Evolutionary conservation across 30 jellyfish, hydroid and myxozoan genomes (phyloP), one percentile per base, ranked within the genome.

Genomic region (Pseudorhiza aurosa): DNA sequence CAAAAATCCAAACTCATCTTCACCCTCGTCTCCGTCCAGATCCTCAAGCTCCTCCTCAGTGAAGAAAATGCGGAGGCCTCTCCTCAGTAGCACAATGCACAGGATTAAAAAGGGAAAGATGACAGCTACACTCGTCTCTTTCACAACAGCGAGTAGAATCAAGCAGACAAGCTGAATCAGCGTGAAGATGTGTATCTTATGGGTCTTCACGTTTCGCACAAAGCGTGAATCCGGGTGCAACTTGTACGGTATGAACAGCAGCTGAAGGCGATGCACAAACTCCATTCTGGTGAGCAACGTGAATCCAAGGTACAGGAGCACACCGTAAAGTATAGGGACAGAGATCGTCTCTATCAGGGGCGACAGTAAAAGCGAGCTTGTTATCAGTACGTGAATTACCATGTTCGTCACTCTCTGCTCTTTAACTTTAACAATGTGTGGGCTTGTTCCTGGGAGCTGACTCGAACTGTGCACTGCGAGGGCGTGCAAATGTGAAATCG

Each of bases 351-450:
- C 88, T 45, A 89, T 85, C 81, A 81, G 56, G 7, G 97, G 97
- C 22, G 88, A 75, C 6, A 89, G 91, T 27, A 82, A 32, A 7
- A 89, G 83, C 35, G 97, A 89, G 30, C 90, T 53, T 17, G 82
- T 91, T 29, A 89, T 89, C 21, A 89, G 85, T 19, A 89, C 55
- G 53, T 89, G 97, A 46, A 89, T 89, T 21, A 82, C 35, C 21
- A 89, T 82, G 85, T 89, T 89, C 31, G 97, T 81, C 29, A 82
- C 84, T 26, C 97, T 59, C 57, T 89, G 97, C 62, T 89, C 97
- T 30, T 69, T 82, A 11, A 89, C 97, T 24, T 77, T 32, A n/a
- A 75, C 81, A 72, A 89, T 55, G 73, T 62, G 73, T 5, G 94
- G 95, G 47, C 70, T 78, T 24, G 96, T 82, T 43, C 97, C 97